Conservation (phyloP, 2,797 vertebrate species). For the Enteromius fasciolatus region DNA sequence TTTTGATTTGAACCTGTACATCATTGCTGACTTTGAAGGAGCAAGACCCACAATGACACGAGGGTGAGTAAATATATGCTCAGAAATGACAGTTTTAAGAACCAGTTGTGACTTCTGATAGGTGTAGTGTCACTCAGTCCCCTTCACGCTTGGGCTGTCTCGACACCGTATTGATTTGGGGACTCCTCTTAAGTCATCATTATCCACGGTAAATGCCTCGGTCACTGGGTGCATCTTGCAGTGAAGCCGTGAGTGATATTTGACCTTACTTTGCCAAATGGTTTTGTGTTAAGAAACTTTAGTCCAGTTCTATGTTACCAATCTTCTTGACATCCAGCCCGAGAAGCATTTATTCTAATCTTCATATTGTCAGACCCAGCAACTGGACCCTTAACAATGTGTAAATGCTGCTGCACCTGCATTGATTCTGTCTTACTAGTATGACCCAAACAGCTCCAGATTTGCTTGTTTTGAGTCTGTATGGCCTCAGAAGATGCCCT, state of each 20-base stretch:
- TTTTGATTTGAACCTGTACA: conserved; percentile 22
- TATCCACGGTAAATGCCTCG: conserved; percentile 40
- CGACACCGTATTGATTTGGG: conserved; percentile 48
- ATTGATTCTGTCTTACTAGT: conserved; percentile 10
- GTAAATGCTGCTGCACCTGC: not conserved
- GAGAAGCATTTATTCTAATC: conserved; percentile 21
- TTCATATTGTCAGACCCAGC: not conserved
- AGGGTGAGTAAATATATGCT: conserved; percentile 10
- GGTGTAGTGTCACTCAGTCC: conserved; percentile 35
- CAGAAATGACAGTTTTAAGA: conserved; percentile 46
- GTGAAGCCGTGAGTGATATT: conserved; percentile 26
- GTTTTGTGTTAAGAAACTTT: not conserved
- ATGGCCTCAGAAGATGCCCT: not conserved
- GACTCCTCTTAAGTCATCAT: conserved; percentile 48
- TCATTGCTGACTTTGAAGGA: conserved; percentile 21
- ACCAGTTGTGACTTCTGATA: conserved; percentile 17
- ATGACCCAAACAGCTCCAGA: conserved; percentile 9
- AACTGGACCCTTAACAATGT: not conserved
- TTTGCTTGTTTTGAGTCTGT: not conserved
- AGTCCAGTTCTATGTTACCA: not conserved
- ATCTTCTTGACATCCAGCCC: conserved; percentile 7
- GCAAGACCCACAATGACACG: not conserved
- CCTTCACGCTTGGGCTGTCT: conserved; percentile 45
- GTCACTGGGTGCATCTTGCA: not conserved
- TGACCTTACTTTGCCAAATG: not conserved